These are phyloP conservation scores for Nymphalis polychloros DNA, from an alignment of 2,888 invertebrate genomes.

Conservation along the genomic window DNA sequence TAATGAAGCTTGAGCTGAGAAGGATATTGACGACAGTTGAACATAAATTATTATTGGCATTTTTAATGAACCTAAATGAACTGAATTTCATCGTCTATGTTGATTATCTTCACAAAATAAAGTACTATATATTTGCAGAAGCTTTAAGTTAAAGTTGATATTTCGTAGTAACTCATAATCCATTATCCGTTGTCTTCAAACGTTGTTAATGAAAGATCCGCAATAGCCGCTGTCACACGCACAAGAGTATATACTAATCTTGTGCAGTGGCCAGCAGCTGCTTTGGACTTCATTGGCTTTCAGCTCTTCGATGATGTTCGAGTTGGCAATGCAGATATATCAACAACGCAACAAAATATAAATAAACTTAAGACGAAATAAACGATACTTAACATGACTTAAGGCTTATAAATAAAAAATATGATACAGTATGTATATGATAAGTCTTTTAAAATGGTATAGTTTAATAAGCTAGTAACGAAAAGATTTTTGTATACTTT, in stretches of 20 bases:
- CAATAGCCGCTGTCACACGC: slow-evolving; percentile 99
- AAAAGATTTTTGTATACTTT: neutral
- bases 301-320: slow-evolving; percentile 18
- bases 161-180: slow-evolving; percentile 1
- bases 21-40: no score
- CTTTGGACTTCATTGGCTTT: slow-evolving; percentile 86
- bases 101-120: neutral
- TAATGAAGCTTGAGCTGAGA: no score
- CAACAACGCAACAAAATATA: slow-evolving; percentile 1
- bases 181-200: slow-evolving; percentile 44
- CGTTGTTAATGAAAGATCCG: slow-evolving; percentile 85
- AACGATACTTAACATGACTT: neutral
- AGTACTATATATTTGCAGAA: neutral
- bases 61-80: no score
- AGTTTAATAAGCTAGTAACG: neutral
- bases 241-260: slow-evolving; percentile 97
- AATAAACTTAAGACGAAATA: slow-evolving; percentile 1
- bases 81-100: no score
- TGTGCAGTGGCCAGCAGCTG: slow-evolving; percentile 99
- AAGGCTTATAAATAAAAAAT: neutral
- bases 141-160: neutral
- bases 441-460: neutral
- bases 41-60: no score
- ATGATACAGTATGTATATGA: no score
- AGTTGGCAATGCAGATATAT: slow-evolving; percentile 8